Evolutionary conservation across 2,797 vertebrate genomes (phyloP), one percentile per base, ranked within the genome.

Genomic region (Clarias pachynema): DNA sequence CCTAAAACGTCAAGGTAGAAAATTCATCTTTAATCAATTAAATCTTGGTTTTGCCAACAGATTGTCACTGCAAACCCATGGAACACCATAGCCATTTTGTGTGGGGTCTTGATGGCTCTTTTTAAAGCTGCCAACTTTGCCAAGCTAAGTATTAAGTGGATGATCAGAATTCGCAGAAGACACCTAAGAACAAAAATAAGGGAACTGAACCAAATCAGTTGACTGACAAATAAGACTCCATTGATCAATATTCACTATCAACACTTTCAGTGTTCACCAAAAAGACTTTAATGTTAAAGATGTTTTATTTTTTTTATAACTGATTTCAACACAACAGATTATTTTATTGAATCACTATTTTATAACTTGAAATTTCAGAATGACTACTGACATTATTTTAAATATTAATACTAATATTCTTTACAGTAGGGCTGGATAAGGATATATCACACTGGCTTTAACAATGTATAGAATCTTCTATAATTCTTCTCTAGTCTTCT

Each of bases 61-160:
- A 97, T 99, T 12, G 94, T 99, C 92, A 99, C 98, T 0, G 98
- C 97, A 77, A 99, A 99, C 79, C 94, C 97, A 59, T 99, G 98
- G 98, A 99, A 97, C 91, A 96, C 94, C 29, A 93, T 98, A 0
- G 98, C 97, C 65, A 97, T 99, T 60, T 96, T 99, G 22, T 99
- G 98, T 24, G 98, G 97, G 0, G 97, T 99, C 87, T 99, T 99
- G 89, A 93, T 99, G 96, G 97, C 97, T 53, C 94, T 99, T 72
- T 99, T 99, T 92, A 99, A 99, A 93, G 98, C 97, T 10, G 97
- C 98, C 2, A 96, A 99, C 87, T 99, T 99, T 89, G 96, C 98
- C 29, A 99, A 99, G 87, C 94, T 98, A 69, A 97, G 96, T 15
- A 90, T 99, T 69, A 96, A 96, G 78, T 99, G 98, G 98, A 98